Evolutionary conservation across 2,113 vertebrate genomes (phyloP), one percentile per base, ranked within the genome.

Genomic region (Psilopsiagon aymara): DNA sequence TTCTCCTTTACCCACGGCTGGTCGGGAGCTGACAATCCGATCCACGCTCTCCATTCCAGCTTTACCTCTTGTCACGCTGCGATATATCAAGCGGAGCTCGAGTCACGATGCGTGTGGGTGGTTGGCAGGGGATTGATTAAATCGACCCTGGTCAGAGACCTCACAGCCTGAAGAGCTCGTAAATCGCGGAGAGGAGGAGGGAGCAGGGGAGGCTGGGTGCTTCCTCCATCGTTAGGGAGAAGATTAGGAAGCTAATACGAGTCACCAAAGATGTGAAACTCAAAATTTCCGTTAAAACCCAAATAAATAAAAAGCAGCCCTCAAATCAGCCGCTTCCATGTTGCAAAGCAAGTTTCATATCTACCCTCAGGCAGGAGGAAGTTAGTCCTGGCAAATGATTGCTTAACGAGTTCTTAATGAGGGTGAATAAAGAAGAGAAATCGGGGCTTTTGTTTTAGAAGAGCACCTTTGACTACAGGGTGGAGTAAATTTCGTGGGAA

Each of bases 41-140:
- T 16, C 49, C 31, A 2, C 3, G 10, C 24, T 49, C 9, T 41
- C 8, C 41, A 0, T 10, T 3, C 12, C 75, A 1, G 2, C 2
- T 55, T 27, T 37, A 21, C 43, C 66, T 24, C 7, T 1, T 3
- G 35, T 24, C 49, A 5, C 33, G 31, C 49, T 8, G 44, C 1
- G 60, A 4, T 16, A 1, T 0, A 10, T 7, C 21, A 4, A n/a
- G 44, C 5, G 23, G 52, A 60, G 76, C 13, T 8, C 29, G 10
- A 44, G 47, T 43, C 46, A 11, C 37, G 44, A 2, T 55, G 47
- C 9, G 11, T 20, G 44, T 14, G 24, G 44, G 49, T 17, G 49
- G 20, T 10, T 6, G 21, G 37, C 4, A 10, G 57, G 10, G 35
- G 3, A 11, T 23, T 5, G 4, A 4, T 27, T 29, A 57, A 27